Percentiles rank a stretch among this genome's conserved stretches.
These are phyloP conservation scores for Periophthalmus magnuspinnatus DNA, from an alignment of 2,797 vertebrate genomes.

Conservation along the genomic window DNA sequence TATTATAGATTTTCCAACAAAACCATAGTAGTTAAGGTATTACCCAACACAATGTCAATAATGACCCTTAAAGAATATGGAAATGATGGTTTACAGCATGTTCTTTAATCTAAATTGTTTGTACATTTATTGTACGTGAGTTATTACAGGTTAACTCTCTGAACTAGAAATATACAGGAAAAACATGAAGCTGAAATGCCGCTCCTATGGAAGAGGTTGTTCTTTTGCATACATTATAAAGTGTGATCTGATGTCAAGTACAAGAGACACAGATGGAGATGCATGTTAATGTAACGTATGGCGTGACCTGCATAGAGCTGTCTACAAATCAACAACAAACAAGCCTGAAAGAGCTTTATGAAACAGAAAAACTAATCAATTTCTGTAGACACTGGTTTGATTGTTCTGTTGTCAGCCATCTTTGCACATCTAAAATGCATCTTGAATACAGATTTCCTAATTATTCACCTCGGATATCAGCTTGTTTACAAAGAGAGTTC, in stretches of 20 bases:
- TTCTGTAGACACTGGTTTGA: not conserved
- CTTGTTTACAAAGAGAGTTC: conserved; percentile 3
- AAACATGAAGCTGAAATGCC: not conserved
- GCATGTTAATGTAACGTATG: not conserved
- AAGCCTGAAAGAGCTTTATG: not conserved
- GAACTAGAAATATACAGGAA: not conserved
- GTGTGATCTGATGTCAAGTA: conserved; percentile 5
- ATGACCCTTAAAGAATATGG: too few species aligned
- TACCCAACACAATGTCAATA: not conserved
- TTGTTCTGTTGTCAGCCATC: not conserved
- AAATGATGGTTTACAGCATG: too few species aligned
- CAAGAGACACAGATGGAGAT: conserved; percentile 7
- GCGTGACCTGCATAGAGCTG: conserved; percentile 1
- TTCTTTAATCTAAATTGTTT: too few species aligned
- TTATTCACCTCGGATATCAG: not conserved
- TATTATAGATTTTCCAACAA: too few species aligned
- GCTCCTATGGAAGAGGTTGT: not conserved
- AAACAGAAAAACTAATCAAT: not conserved
- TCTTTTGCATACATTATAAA: not conserved
- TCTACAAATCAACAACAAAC: not conserved
- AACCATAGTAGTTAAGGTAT: too few species aligned
- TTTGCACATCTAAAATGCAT: not conserved
- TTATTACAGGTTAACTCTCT: too few species aligned
- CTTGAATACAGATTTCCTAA: not conserved
- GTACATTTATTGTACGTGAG: too few species aligned